Evolutionary conservation across 1,140 invertebrate genomes (phyloP).

Genomic region (Macrobrachium rosenbergii): DNA sequence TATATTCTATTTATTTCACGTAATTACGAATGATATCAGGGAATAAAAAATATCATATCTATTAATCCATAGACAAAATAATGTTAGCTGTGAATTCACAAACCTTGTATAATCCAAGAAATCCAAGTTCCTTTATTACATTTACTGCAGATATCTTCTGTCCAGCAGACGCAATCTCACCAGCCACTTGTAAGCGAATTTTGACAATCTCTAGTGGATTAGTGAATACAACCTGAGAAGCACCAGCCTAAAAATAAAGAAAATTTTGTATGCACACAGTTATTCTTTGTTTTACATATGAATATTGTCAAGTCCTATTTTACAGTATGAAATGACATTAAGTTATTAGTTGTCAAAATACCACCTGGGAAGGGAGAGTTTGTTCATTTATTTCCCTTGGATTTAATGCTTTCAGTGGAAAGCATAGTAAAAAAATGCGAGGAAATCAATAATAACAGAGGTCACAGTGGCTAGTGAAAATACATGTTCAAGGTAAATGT

Average conservation of each 20-base stretch:
- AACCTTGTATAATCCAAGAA: constrained; percentile 96
- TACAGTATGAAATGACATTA: too few species aligned
- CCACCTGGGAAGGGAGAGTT: too few species aligned
- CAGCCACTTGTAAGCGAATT: constrained; percentile 98
- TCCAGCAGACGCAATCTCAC: constrained; percentile 86
- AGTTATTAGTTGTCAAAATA: too few species aligned
- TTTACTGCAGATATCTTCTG: constrained; percentile 85
- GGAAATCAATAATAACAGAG: constrained; percentile 11
- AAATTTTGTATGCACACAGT: constrained; percentile 35
- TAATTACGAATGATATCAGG: too few species aligned
- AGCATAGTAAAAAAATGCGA: background rate
- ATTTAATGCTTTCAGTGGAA: background rate
- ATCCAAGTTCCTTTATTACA: constrained; percentile 92
- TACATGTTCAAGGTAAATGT: background rate
- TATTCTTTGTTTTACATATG: too few species aligned
- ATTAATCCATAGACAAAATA: too few species aligned
- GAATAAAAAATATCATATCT: too few species aligned
- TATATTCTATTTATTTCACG: too few species aligned
- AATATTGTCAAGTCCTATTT: too few species aligned
- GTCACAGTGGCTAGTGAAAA: background rate
- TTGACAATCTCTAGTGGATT: constrained; percentile 99
- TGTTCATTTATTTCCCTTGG: background rate
- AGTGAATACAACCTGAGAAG: constrained; percentile 95
- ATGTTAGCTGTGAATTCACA: constrained; percentile 25
- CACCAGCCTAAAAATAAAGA: constrained; percentile 81